Base-by-base conservation (phyloP, 2,888 invertebrate genomes). In the Torymus texanus region DNA sequence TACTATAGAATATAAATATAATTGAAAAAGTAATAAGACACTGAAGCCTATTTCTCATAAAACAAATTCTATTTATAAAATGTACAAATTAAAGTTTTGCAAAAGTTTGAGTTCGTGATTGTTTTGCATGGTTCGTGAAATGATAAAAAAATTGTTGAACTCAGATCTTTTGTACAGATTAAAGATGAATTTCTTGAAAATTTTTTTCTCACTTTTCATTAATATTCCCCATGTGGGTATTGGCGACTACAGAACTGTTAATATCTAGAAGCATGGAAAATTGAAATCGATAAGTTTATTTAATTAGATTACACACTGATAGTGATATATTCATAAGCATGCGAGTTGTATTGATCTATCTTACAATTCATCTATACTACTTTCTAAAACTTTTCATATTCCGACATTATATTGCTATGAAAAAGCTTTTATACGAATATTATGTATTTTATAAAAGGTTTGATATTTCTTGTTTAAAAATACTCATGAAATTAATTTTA, bases 241-340 rank as follows among this genome's bases (percentile, higher is more conserved):
- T 41, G 0, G 41, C 8, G 41, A 41, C 41, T 41, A 41, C 8
- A 41, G 55, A 55, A 55, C 56, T 73, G 56, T 74, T 74, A 16
- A 55, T 66, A 66, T 66, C 51, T 75, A 75, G 66, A 66, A 75
- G 66, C 75, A 75, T 75, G 75, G 50, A 51, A 5, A 50, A 55
- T 50, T 41, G 53, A 29, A 63, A 66, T 16, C 24, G 51, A 68
- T 41, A 53, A 62, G 66, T 66, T 75, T 18, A 55, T 18, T 56
- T 16, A 58, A 56, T 18, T 29, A 50, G 4, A 50, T 41, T 58
- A 41, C 18, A 56, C 72, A 55, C 16, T 14, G 41, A 59, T 66
- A 65, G 11, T 21, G 58, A 75, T 59, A 13, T 21, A 21, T 50
- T 56, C 63, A 66, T 24, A n/a, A 51, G 75, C 75, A 75, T 75